These are phyloP conservation scores for Elachura formosa DNA, from an alignment of 2,113 vertebrate species.

Conservation along the genomic window DNA sequence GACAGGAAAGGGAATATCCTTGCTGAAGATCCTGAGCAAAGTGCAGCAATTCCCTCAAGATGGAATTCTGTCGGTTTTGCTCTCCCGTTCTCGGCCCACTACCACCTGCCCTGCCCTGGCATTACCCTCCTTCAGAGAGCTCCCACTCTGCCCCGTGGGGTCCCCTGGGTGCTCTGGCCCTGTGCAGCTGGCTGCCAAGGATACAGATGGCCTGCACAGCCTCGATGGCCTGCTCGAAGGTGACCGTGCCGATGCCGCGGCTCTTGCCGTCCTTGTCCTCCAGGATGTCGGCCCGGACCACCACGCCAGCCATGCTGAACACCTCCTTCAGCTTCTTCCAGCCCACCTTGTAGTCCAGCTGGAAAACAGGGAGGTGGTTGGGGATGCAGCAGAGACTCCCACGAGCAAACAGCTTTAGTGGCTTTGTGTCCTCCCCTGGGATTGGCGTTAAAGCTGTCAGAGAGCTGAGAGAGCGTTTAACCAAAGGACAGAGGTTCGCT, in stretches of 20 bases:
- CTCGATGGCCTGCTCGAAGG: slow-evolving; percentile 94
- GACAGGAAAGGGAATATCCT: accelerated
- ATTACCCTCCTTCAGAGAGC: accelerated
- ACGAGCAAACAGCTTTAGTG: not conserved
- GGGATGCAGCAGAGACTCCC: not conserved
- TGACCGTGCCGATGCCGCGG: slow-evolving; percentile 93
- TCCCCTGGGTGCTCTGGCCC: accelerated
- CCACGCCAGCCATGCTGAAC: slow-evolving; percentile 91
- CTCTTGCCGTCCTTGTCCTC: slow-evolving; percentile 98
- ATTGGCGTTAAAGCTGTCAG: not conserved
- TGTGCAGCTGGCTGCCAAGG: slow-evolving; percentile 57
- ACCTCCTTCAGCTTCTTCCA: slow-evolving; percentile 99
- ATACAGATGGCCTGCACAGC: slow-evolving; percentile 98
- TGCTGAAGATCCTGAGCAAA: not conserved
- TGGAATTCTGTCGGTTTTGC: accelerated
- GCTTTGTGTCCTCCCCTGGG: accelerated
- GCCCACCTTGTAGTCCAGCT: slow-evolving; percentile 97
- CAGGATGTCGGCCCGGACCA: slow-evolving; percentile 89
- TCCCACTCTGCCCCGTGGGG: accelerated
- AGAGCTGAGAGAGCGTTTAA: not conserved
- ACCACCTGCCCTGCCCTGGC: accelerated
- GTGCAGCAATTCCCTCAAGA: not conserved
- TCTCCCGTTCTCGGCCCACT: accelerated
- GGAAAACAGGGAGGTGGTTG: not conserved
- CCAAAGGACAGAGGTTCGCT: accelerated